A percentile compares a stretch with the other conserved stretches of the same genome.
Evolutionary conservation across 2,888 invertebrate species (phyloP).

Genomic region (Sclerodermus sp.): DNA sequence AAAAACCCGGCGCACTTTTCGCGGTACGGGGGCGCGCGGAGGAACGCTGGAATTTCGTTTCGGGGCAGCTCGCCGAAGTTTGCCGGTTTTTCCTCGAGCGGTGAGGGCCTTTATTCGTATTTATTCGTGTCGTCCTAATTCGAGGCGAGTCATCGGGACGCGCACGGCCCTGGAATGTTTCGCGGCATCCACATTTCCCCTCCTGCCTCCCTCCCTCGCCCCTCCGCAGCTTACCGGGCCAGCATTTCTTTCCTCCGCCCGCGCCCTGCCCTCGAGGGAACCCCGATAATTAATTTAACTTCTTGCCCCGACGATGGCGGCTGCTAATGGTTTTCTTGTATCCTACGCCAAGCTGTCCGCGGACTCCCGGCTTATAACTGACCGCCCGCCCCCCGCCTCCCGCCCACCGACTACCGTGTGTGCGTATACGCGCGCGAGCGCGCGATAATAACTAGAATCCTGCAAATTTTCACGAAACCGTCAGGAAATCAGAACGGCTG

Average conservation of each 20-base stretch:
- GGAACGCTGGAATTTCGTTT: background rate
- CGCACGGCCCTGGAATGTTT: slow-evolving; percentile 30
- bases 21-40: slow-evolving; percentile 32
- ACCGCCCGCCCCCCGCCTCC: slow-evolving; percentile 11
- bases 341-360: slow-evolving; percentile 21
- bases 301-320: slow-evolving; percentile 49
- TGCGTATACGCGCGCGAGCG: background rate
- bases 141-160: slow-evolving; percentile 35
- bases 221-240: slow-evolving; percentile 5
- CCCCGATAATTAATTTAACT: slow-evolving; percentile 56
- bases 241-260: slow-evolving; percentile 6
- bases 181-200: slow-evolving; percentile 26
- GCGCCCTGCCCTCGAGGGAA: slow-evolving; percentile 12
- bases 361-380: too few relatives aligned
- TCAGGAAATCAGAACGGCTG: too few relatives aligned
- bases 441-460: slow-evolving; percentile 5
- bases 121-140: slow-evolving; percentile 41
- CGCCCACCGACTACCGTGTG: slow-evolving; percentile 9
- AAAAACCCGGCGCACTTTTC: slow-evolving; percentile 46
- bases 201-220: slow-evolving; percentile 14
- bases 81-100: slow-evolving; percentile 29
- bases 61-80: slow-evolving; percentile 10
- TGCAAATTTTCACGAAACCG: background rate
- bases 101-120: too few relatives aligned
- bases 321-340: slow-evolving; percentile 52